Conservation (phyloP, 1,140 invertebrate genomes). For the Rhagoletis pomonella region DNA sequence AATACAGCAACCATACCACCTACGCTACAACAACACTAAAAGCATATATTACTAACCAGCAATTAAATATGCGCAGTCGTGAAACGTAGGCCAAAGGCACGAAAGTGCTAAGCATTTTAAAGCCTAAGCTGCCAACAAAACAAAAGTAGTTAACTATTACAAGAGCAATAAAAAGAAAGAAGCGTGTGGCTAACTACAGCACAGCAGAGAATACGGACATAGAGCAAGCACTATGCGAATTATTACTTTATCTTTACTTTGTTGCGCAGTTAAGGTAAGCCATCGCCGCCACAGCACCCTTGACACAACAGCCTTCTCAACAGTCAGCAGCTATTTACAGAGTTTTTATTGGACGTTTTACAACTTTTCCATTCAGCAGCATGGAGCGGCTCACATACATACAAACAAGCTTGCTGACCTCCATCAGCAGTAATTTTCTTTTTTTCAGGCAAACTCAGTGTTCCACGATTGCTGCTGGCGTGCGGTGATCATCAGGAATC, state of each 20-base stretch:
- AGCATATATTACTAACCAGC: neutral
- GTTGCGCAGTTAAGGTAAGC: neutral
- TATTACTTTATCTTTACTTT: neutral
- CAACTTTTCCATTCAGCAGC: neutral
- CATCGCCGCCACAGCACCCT: neutral
- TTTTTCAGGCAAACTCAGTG: neutral
- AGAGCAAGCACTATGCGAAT: neutral
- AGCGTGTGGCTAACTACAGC: neutral
- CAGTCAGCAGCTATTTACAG: neutral
- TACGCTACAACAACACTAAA: neutral
- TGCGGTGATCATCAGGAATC: neutral
- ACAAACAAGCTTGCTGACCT: neutral
- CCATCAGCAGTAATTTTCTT: neutral
- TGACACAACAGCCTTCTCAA: neutral
- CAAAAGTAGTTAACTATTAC: constrained; percentile 1
- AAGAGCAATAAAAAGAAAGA: neutral
- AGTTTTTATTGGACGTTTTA: neutral
- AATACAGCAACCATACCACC: neutral
- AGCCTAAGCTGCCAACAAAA: neutral
- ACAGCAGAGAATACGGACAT: neutral
- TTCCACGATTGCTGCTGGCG: neutral
- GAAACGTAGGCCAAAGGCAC: neutral
- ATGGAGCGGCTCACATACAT: neutral
- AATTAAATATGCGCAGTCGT: constrained; percentile 3
- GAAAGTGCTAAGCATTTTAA: neutral